Conservation (phyloP, 2,797 vertebrate genomes). For the Microcaecilia unicolor region DNA sequence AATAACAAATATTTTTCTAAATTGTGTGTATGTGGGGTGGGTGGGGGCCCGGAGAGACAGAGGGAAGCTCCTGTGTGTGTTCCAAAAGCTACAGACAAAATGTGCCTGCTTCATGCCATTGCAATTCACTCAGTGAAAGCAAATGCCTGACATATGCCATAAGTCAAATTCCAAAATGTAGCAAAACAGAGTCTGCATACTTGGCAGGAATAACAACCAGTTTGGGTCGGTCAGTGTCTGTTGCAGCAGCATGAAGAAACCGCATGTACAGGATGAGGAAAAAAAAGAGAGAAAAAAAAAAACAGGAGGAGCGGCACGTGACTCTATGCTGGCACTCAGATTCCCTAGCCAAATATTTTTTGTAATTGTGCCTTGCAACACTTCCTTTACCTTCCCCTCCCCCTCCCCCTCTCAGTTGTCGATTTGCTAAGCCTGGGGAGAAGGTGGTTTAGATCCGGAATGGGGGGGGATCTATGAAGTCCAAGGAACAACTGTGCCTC, state of each 20-base stretch:
- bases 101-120: conserved; percentile 38
- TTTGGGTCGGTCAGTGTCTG: conserved; percentile 62
- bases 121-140: conserved; percentile 49
- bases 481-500: no score
- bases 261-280: conserved; percentile 37
- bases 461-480: no score
- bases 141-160: conserved; percentile 56
- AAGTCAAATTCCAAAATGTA: conserved; percentile 55
- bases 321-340: conserved; percentile 17
- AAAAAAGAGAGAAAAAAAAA: conserved; percentile 35
- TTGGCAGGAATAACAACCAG: conserved; percentile 53
- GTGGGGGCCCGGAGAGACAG: no score
- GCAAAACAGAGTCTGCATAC: conserved; percentile 57
- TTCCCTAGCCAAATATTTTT: not conserved
- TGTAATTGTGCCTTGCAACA: no score
- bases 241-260: conserved; percentile 36
- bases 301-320: conserved; percentile 42
- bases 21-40: not conserved
- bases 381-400: no score
- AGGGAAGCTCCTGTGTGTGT: conserved; percentile 41
- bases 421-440: no score
- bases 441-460: no score
- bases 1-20: no score
- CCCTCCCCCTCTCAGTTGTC: no score
- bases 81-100: conserved; percentile 28